Base-by-base conservation (phyloP, 2,888 invertebrate genomes). In the Lypha dubia region DNA sequence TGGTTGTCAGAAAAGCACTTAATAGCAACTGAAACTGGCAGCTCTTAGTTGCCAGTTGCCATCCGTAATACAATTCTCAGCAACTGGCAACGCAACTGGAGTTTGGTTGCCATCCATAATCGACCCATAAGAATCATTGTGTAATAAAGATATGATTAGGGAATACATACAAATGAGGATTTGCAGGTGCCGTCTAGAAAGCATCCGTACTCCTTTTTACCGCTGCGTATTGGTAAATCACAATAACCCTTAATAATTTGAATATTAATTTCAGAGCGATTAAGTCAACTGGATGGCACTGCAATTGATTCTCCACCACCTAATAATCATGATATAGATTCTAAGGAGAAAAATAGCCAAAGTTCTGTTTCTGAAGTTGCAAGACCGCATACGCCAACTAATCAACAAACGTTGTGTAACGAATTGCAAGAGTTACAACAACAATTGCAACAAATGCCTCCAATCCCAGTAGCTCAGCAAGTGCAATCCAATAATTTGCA, bases 201-300 rank as follows among this genome's bases (percentile, higher is more conserved):
- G n/a, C n/a, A n/a, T n/a, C n/a, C n/a, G n/a, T n/a, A n/a, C n/a
- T n/a, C n/a, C n/a, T n/a, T n/a, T n/a, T n/a, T n/a, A n/a, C n/a
- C n/a, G n/a, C n/a, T n/a, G n/a, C n/a, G n/a, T n/a, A n/a, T n/a
- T n/a, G 24, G 22, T 51, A 22, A 3, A 22, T 4, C 8, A 51
- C 13, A 24, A 51, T 11, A 11, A 20, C 1, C n/a, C 17, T 17
- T 3, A 35, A 13, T 35, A 63, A 9, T 46, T 44, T 62, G 0
- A 63, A 35, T 58, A 44, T n/a, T 35, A 13, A 44, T 41, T 81
- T n/a, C 68, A 91, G 91, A 90, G 85, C 91, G 91, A 22, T 87
- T 91, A 35, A 91, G 90, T 79, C 91, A 91, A 83, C 80, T 91
- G 68, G 91, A 91, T 88, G 91, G 91, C 28, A 89, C 88, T 24